Evolutionary conservation across 2,113 vertebrate species (phyloP).

Genomic region (Puntigrus tetrazona): DNA sequence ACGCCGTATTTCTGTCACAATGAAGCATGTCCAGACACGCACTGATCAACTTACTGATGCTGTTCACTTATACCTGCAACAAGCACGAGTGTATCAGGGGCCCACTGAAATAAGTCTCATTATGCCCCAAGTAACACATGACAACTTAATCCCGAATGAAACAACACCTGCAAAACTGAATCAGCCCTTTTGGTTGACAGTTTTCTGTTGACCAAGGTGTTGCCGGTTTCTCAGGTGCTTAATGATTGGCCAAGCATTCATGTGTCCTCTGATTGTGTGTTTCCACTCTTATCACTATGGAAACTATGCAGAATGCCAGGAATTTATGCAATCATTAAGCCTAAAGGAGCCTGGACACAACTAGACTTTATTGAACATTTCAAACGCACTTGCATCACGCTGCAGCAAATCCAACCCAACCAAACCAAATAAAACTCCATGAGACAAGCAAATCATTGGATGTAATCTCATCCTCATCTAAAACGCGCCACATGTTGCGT

Average conservation of each 20-base stretch:
- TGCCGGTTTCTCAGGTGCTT: constrained; percentile 20
- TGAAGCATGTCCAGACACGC: constrained; percentile 43
- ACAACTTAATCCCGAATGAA: not conserved
- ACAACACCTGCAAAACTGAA: not conserved
- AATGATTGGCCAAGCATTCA: constrained; percentile 17
- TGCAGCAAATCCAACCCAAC: not conserved
- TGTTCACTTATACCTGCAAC: not conserved
- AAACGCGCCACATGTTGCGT: not conserved
- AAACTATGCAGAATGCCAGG: constrained; percentile 66
- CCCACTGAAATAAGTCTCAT: not conserved
- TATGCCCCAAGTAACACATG: not conserved
- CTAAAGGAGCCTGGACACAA: constrained; percentile 4
- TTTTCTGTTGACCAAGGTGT: constrained; percentile 14
- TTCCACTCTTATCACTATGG: constrained; percentile 65
- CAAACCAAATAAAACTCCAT: not conserved
- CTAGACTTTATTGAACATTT: constrained; percentile 10
- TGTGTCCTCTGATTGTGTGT: constrained; percentile 24
- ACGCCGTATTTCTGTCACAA: constrained; percentile 32
- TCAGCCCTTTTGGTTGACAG: not conserved
- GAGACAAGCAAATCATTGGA: not conserved
- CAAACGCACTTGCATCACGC: constrained; percentile 4
- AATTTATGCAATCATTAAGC: constrained; percentile 75
- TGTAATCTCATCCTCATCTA: not conserved
- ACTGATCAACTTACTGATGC: not conserved
- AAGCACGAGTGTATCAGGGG: not conserved